Base-by-base conservation (phyloP, 2,113 vertebrate species). In the Glaucidium brasilianum region DNA sequence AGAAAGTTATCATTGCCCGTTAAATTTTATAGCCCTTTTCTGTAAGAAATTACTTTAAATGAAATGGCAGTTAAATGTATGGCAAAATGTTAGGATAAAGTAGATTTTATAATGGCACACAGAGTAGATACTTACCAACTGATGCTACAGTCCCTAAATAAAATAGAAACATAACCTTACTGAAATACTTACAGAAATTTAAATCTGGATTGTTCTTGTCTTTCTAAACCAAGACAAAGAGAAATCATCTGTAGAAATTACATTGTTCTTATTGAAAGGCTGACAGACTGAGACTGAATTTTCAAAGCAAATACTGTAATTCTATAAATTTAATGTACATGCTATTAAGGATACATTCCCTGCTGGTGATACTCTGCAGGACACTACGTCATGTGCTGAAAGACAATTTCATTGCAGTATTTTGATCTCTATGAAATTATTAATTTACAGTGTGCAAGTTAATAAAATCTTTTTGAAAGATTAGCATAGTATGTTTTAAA, bases 11-110 rank as follows among this genome's bases (percentile, higher is more conserved):
- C 69, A 91, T 96, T 96, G 89, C 37, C 69, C 59, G 62, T 95
- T 97, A 95, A 96, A 79, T 85, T 95, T 97, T 94, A 91, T 78
- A 85, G 14, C 12, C 17, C 32, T 91, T 88, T 90, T 88, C 87
- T 68, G 59, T 59, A 56, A 63, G 41, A 71, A 81, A 88, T 86
- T 52, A 60, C 25, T 85, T 74, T 53, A 96, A 96, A 95, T 94
- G 82, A 92, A 96, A 97, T 37, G 39, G 41, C 55, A 96, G 75
- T 94, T 71, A 92, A 83, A 94, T 92, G 18, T 80, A 52, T 63
- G 10, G 20, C 78, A 90, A 91, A 92, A 83, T 73, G 35, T 89
- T 89, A 87, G 12, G 14, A 67, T 78, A 85, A 80, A 58, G 34
- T 62, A 90, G 77, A 18, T 90, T 90, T 92, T 76, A 41, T 79